These are phyloP conservation scores for Macroglossus sobrinus DNA, from an alignment of 2,113 vertebrate species.

Conservation along the genomic window DNA sequence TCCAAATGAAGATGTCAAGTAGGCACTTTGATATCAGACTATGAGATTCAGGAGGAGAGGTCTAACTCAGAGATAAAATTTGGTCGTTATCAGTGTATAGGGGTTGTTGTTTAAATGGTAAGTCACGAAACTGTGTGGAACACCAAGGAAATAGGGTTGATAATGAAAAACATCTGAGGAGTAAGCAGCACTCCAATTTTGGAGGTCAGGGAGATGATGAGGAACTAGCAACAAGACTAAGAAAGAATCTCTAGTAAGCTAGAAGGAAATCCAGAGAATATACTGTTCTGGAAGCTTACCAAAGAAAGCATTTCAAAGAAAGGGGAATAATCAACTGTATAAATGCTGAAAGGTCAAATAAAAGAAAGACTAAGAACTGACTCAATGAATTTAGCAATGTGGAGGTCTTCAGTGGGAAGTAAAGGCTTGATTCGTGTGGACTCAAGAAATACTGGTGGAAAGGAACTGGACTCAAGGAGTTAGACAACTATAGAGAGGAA, in stretches of 20 bases:
- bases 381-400: neutral
- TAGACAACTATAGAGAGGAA: neutral
- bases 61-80: neutral
- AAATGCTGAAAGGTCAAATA: constrained; percentile 19
- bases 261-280: constrained; percentile 29
- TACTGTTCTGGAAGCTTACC: neutral
- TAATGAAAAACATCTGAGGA: neutral
- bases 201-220: neutral
- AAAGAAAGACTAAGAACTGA: constrained; percentile 3
- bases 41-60: neutral
- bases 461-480: neutral
- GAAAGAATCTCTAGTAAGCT: neutral
- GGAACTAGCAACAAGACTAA: neutral
- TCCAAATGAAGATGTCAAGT: neutral
- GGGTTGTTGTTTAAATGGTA: neutral
- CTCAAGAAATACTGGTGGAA: neutral
- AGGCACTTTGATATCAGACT: neutral
- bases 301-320: constrained; percentile 38
- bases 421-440: neutral
- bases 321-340: neutral
- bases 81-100: neutral
- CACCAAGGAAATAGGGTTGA: neutral
- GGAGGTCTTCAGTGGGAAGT: neutral
- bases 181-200: neutral
- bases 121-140: neutral